phyloP scores from a whole-genome alignment of 2,888 invertebrate genomes.

The Orchestes rusci region DNA sequence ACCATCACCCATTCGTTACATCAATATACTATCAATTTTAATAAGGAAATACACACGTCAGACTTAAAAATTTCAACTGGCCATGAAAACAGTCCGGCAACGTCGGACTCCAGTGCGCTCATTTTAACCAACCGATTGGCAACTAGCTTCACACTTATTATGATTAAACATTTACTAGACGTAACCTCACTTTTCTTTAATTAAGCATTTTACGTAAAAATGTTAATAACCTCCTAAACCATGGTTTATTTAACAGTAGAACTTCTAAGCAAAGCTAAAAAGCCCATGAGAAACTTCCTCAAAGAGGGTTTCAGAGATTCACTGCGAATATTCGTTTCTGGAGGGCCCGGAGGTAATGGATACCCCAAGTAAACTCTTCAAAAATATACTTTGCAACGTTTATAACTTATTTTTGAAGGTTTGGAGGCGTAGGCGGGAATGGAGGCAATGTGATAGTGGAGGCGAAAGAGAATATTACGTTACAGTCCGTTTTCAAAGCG shows the following conservation, averaged over 20 bases:
- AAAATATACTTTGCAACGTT: conserved; percentile 2
- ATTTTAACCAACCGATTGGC: too few species aligned
- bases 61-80: too few species aligned
- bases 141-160: too few species aligned
- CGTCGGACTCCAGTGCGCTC: too few species aligned
- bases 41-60: too few species aligned
- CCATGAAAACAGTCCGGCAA: too few species aligned
- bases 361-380: conserved; percentile 47
- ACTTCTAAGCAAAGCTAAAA: conserved; percentile 44
- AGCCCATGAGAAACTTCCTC: conserved; percentile 48
- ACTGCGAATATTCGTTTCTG: conserved; percentile 69
- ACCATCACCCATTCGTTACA: too few species aligned
- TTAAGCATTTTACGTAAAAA: background rate
- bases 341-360: conserved; percentile 76
- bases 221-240: conserved; percentile 7
- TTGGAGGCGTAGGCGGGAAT: conserved; percentile 84
- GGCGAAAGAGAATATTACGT: conserved; percentile 55
- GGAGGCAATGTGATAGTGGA: conserved; percentile 79
- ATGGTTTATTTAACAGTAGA: conserved; percentile 29
- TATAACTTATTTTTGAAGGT: conserved; percentile 50
- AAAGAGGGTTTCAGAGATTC: conserved; percentile 66
- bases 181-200: background rate
- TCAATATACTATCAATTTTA: too few species aligned
- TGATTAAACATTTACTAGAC: too few species aligned
- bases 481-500: conserved; percentile 48